phyloP scores from a whole-genome alignment of 37 sponge, comb jelly and placozoan genomes.

The Oopsacas minuta region DNA sequence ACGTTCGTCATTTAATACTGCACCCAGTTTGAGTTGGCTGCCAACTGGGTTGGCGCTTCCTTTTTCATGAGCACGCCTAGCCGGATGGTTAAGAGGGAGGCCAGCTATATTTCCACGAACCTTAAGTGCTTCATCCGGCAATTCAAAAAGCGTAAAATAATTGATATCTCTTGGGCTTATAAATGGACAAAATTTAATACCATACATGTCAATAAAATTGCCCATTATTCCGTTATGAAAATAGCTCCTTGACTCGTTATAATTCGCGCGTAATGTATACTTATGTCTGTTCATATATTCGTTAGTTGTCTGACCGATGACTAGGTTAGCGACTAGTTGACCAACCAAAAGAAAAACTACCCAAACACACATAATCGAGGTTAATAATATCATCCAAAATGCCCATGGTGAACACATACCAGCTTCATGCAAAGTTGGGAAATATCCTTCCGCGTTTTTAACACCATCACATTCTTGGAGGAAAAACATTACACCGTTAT shows the following conservation, averaged over 20 bases:
- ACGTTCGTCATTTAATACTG: background rate
- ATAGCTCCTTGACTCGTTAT: background rate
- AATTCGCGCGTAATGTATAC: background rate
- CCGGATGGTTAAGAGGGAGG: background rate
- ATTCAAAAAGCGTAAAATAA: background rate
- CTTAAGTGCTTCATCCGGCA: background rate
- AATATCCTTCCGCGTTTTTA: background rate
- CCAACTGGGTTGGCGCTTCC: background rate
- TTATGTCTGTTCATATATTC: conserved; percentile 12
- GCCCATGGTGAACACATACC: conserved; percentile 5
- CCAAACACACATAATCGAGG: background rate
- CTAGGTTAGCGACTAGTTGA: background rate
- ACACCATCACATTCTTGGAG: background rate
- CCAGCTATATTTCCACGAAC: background rate
- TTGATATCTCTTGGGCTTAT: background rate
- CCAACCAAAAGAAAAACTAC: background rate
- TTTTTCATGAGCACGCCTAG: background rate
- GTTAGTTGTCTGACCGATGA: background rate
- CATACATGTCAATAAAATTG: conserved; percentile 16
- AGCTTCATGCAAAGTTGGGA: background rate
- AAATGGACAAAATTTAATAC: conserved; percentile 5
- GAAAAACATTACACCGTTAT: background rate
- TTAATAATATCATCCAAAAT: conserved; percentile 8
- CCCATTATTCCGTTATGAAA: background rate
- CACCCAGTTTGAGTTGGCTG: background rate